phyloP scores from a whole-genome alignment of 2,113 vertebrate genomes.

The Pygoscelis antarcticus region DNA sequence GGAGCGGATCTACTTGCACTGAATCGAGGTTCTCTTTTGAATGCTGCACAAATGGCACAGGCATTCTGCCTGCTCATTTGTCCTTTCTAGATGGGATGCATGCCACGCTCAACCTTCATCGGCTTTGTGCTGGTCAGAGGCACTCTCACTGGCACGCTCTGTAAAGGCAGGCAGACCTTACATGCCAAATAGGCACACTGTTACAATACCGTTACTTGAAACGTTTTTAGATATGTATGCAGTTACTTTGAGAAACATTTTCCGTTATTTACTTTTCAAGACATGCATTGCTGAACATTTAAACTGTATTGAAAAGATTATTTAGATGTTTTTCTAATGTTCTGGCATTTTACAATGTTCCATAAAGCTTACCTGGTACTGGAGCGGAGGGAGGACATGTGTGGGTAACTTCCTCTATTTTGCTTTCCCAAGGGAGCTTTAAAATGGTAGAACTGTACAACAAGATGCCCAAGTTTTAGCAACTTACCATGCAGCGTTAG shows the following conservation, averaged over 20 bases:
- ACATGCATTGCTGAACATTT: background rate
- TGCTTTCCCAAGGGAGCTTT: background rate
- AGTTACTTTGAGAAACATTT: background rate
- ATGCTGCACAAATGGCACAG: too few species aligned
- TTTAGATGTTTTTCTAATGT: background rate
- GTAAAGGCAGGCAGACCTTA: background rate
- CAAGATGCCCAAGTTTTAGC: background rate
- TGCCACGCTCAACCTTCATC: background rate
- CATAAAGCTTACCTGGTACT: background rate
- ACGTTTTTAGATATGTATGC: background rate
- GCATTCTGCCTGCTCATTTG: background rate
- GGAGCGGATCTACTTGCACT: background rate
- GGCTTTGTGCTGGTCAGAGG: background rate
- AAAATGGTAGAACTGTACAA: background rate
- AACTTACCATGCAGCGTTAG: background rate
- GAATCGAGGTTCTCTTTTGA: background rate
- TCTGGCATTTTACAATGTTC: background rate
- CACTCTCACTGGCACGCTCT: rapidly evolving
- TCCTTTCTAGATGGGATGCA: background rate
- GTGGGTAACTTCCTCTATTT: background rate
- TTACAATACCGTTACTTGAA: background rate
- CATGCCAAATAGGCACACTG: too few species aligned
- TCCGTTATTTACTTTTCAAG: background rate
- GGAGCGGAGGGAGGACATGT: too few species aligned
- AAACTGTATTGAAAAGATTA: background rate